Evolutionary conservation across 2,888 invertebrate genomes (phyloP).

Genomic region (Anticlea derivata): DNA sequence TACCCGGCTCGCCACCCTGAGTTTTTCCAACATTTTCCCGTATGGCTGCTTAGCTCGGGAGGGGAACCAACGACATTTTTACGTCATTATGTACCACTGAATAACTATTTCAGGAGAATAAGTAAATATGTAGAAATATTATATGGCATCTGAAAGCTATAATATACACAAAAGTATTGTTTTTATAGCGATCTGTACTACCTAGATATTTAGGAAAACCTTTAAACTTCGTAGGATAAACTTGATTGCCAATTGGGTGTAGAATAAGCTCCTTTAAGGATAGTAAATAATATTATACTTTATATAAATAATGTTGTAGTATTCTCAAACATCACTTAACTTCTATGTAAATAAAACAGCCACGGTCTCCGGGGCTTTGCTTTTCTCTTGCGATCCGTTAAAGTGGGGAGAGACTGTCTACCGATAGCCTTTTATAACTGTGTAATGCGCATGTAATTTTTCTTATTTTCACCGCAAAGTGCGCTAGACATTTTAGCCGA

Average conservation of each 20-base stretch:
- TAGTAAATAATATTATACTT: no score
- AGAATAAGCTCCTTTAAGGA: no score
- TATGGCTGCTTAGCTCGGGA: slow-evolving; percentile 19
- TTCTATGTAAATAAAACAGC: background rate
- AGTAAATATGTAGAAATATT: no score
- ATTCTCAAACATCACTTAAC: no score
- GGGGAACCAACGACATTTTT: background rate
- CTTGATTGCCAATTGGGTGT: no score
- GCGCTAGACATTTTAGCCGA: slow-evolving; percentile 30
- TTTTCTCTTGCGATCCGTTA: slow-evolving; percentile 53
- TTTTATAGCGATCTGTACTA: no score
- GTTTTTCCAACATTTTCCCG: slow-evolving; percentile 49
- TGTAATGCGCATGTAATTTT: slow-evolving; percentile 63
- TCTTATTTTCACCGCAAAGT: slow-evolving; percentile 43
- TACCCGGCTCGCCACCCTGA: slow-evolving; percentile 64
- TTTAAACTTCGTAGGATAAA: no score
- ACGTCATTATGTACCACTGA: background rate
- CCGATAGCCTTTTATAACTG: slow-evolving; percentile 61
- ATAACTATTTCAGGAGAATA: no score
- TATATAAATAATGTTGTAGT: no score
- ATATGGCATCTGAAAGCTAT: no score
- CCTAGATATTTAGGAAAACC: no score
- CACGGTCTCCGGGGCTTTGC: slow-evolving; percentile 23
- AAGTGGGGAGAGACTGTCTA: slow-evolving; percentile 58
- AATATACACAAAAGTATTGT: no score